A percentile compares a stretch with the other conserved stretches of the same genome.
Conservation (phyloP, 1,140 invertebrate species). For the Diploscapter pachys region DNA sequence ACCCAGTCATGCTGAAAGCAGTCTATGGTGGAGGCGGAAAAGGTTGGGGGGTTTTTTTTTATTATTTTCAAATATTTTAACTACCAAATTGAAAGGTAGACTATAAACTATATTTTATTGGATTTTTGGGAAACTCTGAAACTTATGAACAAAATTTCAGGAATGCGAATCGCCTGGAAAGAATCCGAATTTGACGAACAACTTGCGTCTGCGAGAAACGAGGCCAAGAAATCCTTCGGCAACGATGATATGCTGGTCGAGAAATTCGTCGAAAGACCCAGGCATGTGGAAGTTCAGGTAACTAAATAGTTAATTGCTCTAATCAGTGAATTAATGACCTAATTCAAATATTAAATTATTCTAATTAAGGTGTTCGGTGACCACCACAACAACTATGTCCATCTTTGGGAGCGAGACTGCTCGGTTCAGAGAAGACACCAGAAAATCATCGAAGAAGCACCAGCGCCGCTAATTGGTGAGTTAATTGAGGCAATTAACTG, state of each 20-base stretch:
- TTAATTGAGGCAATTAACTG: too few species aligned
- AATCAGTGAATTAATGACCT: neutral
- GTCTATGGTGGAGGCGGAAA: constrained; percentile 92
- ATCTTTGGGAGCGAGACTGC: constrained; percentile 84
- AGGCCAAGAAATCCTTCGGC: constrained; percentile 89
- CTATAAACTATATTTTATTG: too few species aligned
- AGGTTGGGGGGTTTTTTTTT: constrained; percentile 45
- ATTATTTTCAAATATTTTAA: too few species aligned
- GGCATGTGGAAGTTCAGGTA: constrained; percentile 85
- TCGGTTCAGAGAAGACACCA: constrained; percentile 93
- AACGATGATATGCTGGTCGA: constrained; percentile 85
- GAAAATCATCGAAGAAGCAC: constrained; percentile 97
- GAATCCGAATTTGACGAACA: constrained; percentile 78
- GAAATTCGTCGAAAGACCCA: constrained; percentile 79
- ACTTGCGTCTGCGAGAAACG: constrained; percentile 85
- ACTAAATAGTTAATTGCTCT: constrained; percentile 39
- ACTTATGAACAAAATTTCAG: constrained; percentile 38
- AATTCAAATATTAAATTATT: neutral
- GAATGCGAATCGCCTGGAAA: constrained; percentile 81
- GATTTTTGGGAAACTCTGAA: too few species aligned
- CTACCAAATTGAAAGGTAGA: too few species aligned
- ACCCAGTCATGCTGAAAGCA: constrained; percentile 95
- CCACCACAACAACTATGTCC: constrained; percentile 69
- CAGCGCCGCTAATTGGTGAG: constrained; percentile 68
- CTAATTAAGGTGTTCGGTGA: constrained; percentile 66